Conservation (phyloP, 2,888 invertebrate species). For the Dermolepida albohirtum region DNA sequence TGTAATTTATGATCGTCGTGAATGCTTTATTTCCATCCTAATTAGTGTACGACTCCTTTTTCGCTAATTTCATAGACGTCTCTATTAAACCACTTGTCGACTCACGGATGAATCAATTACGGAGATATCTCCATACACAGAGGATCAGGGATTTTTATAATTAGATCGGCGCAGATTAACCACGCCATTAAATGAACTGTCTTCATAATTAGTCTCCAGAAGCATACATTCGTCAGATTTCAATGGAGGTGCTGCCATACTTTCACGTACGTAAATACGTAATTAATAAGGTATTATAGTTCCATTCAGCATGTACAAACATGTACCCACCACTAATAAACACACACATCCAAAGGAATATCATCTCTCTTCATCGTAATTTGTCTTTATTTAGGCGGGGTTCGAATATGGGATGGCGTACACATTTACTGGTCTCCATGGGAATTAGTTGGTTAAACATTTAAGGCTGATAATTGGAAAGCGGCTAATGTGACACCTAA, state of each 20-base stretch:
- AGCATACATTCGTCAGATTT: neutral
- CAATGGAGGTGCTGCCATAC: neutral
- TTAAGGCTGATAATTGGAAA: conserved; percentile 18
- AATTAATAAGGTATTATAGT: conserved; percentile 11
- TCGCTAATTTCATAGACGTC: no score
- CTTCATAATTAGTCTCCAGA: neutral
- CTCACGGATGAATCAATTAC: no score
- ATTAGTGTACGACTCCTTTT: no score
- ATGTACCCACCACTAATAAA: neutral
- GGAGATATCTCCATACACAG: no score
- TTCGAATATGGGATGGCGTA: neutral
- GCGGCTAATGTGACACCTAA: conserved; percentile 8
- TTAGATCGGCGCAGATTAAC: conserved; percentile 3
- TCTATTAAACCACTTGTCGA: no score
- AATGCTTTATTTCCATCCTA: no score
- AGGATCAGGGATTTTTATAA: neutral
- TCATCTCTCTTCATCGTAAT: conserved; percentile 3
- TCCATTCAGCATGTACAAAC: neutral
- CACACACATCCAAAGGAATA: neutral
- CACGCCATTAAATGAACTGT: conserved; percentile 6
- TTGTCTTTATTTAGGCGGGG: conserved; percentile 6
- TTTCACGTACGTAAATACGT: neutral
- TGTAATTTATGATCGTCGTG: no score
- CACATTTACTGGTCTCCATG: neutral
- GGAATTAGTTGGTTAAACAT: conserved; percentile 28